Evolutionary conservation across 2,113 vertebrate genomes (phyloP).

Genomic region (Odocoileus hemionus): DNA sequence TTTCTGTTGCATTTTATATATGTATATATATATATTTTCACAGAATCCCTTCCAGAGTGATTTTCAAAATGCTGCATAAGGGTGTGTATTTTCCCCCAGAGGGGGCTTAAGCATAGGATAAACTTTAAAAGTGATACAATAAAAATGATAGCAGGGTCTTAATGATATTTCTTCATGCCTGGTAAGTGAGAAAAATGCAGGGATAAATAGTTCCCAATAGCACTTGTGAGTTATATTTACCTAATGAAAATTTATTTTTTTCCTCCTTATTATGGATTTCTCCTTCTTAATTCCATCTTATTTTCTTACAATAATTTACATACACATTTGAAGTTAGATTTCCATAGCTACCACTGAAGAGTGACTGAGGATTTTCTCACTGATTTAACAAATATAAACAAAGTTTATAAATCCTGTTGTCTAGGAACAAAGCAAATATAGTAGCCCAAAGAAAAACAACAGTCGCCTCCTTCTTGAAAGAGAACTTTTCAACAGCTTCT

Average conservation of each 20-base stretch:
- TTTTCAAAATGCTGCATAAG: not conserved
- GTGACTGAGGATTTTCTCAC: not conserved
- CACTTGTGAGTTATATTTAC: constrained; percentile 28
- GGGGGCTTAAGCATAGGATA: not conserved
- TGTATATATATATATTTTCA: not conserved
- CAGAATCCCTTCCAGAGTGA: not conserved
- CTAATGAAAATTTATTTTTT: constrained; percentile 10
- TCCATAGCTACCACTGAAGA: not conserved
- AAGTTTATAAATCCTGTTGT: not conserved
- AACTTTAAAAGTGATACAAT: constrained; percentile 33
- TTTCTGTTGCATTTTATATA: not conserved
- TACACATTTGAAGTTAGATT: not conserved
- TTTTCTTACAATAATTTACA: not conserved
- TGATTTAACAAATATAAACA: not conserved
- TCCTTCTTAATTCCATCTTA: too few species aligned
- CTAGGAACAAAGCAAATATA: not conserved
- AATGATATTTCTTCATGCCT: not conserved
- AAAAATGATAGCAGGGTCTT: constrained; percentile 18
- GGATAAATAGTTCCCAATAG: not conserved
- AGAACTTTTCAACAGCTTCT: not conserved
- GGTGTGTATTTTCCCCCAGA: not conserved
- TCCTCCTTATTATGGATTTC: not conserved
- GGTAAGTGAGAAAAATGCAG: not conserved
- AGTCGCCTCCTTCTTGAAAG: not conserved
- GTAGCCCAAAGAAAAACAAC: not conserved